These are phyloP conservation scores for Caenorhabditis auriculariae DNA, from an alignment of 2,888 invertebrate genomes.

Conservation along the genomic window DNA sequence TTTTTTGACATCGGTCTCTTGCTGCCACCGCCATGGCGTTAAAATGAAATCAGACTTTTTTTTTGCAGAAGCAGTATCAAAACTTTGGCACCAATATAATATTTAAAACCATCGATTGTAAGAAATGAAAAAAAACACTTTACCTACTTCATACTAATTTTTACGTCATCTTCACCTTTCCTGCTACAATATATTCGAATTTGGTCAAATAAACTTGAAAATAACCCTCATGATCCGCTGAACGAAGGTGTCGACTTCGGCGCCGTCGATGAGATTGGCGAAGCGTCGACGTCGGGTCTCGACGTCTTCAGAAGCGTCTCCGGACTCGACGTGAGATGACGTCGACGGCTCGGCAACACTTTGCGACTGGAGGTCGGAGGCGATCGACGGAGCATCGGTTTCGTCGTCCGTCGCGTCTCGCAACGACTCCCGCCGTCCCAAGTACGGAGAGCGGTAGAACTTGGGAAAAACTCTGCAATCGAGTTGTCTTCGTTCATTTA, in stretches of 20 bases:
- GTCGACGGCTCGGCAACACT: conserved; percentile 14
- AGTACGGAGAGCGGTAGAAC: conserved; percentile 67
- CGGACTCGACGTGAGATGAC: no score
- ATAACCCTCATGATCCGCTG: conserved; percentile 42
- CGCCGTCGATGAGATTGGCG: conserved; percentile 40
- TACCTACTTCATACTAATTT: no score
- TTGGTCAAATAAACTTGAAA: no score
- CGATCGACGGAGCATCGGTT: conserved; percentile 14
- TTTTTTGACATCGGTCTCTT: no score
- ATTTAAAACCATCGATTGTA: no score
- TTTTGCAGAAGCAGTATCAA: no score
- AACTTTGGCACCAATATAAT: no score
- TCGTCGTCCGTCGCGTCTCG: conserved; percentile 25
- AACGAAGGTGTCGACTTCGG: conserved; percentile 42
- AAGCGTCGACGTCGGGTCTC: conserved; percentile 13
- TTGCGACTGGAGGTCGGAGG: neutral
- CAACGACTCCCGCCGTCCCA: conserved; percentile 27
- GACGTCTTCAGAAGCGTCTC: conserved; percentile 8
- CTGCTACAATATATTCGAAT: conserved; percentile 1
- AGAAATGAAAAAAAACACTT: no score
- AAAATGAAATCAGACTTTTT: no score
- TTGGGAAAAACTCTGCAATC: conserved; percentile 69
- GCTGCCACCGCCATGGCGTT: no score
- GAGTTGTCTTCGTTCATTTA: no score
- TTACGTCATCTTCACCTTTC: conserved; percentile 17